Evolutionary conservation across 2,113 vertebrate genomes (phyloP).

Genomic region (Silurus meridionalis): DNA sequence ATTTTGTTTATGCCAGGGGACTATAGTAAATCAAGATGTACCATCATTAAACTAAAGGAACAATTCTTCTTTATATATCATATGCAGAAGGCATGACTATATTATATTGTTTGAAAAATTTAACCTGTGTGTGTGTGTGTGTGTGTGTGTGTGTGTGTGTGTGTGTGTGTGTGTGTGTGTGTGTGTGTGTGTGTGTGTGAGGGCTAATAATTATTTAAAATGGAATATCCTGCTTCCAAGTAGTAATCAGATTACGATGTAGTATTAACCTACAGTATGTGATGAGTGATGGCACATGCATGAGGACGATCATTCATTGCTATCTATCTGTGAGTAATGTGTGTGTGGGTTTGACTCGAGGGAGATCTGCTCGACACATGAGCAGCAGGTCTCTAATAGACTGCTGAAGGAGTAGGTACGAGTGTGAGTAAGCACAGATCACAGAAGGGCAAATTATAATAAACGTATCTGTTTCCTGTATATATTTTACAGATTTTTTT

Average conservation of each 20-base stretch:
- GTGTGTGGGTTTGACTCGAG: neutral
- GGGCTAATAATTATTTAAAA: neutral
- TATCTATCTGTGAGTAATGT: neutral
- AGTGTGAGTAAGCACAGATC: neutral
- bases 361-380: neutral
- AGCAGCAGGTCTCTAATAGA: slow-evolving; percentile 3
- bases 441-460: neutral
- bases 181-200: neutral
- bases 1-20: neutral
- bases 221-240: neutral
- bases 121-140: neutral
- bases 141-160: neutral
- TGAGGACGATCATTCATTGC: neutral
- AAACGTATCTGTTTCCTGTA: neutral
- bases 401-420: neutral
- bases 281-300: neutral
- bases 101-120: neutral
- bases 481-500: neutral
- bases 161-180: neutral
- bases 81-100: neutral
- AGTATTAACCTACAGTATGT: neutral
- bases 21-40: neutral
- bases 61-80: neutral
- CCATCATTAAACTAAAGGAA: neutral
- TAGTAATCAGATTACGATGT: neutral